Conservation (phyloP, 1,140 invertebrate genomes). For the Euwallacea fornicatus region DNA sequence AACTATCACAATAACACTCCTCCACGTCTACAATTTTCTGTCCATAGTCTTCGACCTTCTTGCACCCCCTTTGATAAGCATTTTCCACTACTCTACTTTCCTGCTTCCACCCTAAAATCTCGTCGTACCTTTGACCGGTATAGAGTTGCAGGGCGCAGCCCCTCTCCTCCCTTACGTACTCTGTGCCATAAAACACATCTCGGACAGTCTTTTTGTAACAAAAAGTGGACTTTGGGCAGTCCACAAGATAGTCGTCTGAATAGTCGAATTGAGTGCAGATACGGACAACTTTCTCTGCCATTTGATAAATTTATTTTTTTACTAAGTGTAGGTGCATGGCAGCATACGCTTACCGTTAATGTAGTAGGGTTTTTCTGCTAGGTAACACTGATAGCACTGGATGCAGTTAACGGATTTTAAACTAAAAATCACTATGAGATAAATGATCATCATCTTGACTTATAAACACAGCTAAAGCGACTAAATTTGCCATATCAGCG, state of each 20-base stretch:
- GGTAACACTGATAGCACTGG: constrained; percentile 19
- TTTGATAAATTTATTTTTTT: neutral
- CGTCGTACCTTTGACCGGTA: constrained; percentile 21
- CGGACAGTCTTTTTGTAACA: constrained; percentile 23
- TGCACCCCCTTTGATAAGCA: constrained; percentile 23
- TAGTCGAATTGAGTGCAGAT: constrained; percentile 29
- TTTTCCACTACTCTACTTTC: constrained; percentile 11
- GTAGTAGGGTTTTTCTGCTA: constrained; percentile 19
- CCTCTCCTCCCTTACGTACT: constrained; percentile 14
- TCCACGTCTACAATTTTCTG: neutral
- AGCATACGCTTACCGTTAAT: constrained; percentile 7
- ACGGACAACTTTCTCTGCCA: neutral
- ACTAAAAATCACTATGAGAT: too few species aligned
- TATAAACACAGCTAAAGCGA: too few species aligned
- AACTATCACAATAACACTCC: constrained; percentile 27
- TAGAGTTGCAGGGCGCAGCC: constrained; percentile 29
- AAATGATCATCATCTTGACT: too few species aligned
- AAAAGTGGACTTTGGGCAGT: constrained; percentile 30
- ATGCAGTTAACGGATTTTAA: neutral
- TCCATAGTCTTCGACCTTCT: constrained; percentile 10
- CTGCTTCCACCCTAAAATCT: neutral
- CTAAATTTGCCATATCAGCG: too few species aligned
- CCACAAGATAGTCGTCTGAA: constrained; percentile 10
- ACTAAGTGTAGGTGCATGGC: neutral
- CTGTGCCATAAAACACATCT: constrained; percentile 9